A percentile compares a stretch with the other conserved stretches of the same genome.
phyloP scores from a whole-genome alignment of 2,113 vertebrate species.

The Chelonoidis abingdonii region DNA sequence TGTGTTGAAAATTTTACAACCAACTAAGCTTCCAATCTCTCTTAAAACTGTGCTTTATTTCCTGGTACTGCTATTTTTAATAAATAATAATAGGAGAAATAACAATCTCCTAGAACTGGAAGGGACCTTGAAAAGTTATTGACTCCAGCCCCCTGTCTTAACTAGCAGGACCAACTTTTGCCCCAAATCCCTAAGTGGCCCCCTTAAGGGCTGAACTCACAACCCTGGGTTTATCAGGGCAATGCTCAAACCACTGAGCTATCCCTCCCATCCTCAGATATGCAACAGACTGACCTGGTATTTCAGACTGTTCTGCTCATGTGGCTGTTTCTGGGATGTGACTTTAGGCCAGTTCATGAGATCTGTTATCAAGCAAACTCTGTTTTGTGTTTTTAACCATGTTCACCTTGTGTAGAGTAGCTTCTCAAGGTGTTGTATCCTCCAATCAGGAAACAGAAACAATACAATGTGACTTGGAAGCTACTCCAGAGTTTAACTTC shows the following conservation, averaged over 20 bases:
- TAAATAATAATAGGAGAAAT: too few relatives aligned
- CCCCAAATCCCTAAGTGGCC: too few relatives aligned
- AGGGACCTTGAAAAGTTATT: too few relatives aligned
- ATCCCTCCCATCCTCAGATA: too few relatives aligned
- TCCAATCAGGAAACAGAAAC: background rate
- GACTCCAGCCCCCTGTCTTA: too few relatives aligned
- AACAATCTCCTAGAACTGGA: too few relatives aligned
- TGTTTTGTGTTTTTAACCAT: background rate
- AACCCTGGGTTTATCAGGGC: too few relatives aligned
- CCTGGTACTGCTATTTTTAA: background rate
- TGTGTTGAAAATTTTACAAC: background rate
- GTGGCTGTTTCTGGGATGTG: background rate
- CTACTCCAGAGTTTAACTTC: background rate
- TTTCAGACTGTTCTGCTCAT: background rate
- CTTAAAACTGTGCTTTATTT: background rate
- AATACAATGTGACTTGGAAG: background rate
- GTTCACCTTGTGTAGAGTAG: background rate
- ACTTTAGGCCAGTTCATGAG: background rate
- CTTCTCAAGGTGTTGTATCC: background rate
- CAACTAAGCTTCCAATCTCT: background rate
- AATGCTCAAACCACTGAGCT: too few relatives aligned
- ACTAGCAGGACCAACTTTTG: too few relatives aligned
- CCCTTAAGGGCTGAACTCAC: too few relatives aligned
- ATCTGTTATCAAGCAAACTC: constrained; percentile 4
- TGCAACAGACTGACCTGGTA: background rate